phyloP scores from a whole-genome alignment of 2,888 invertebrate genomes.

The Tipula confusa region DNA sequence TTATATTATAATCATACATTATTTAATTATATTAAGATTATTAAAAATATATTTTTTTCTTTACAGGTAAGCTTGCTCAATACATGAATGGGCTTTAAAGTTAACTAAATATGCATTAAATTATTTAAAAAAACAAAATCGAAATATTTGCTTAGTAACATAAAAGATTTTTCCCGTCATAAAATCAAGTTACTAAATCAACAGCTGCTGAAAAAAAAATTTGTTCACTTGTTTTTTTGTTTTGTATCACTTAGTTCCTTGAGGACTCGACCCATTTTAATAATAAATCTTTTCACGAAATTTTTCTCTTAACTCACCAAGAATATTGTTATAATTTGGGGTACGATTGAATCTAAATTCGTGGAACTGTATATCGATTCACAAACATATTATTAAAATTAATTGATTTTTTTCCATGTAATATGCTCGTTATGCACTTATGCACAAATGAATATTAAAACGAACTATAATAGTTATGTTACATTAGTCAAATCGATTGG shows the following conservation, averaged over 20 bases:
- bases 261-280: background rate
- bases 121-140: background rate
- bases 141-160: background rate
- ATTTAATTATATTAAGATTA: background rate
- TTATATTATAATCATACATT: too few species aligned
- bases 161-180: background rate
- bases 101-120: background rate
- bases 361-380: background rate
- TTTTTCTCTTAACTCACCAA: background rate
- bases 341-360: background rate
- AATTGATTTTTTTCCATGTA: too few species aligned
- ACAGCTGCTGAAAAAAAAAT: background rate
- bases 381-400: too few species aligned
- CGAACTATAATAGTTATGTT: too few species aligned
- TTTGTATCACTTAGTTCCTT: background rate
- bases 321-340: background rate
- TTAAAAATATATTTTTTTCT: background rate
- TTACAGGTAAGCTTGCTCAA: background rate
- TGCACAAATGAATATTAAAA: too few species aligned
- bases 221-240: background rate
- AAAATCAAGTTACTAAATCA: constrained; percentile 12
- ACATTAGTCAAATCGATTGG: too few species aligned
- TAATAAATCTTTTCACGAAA: background rate
- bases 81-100: background rate
- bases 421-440: too few species aligned